A percentile compares a stretch with the other conserved stretches of the same genome.
phyloP scores from a whole-genome alignment of 1,140 invertebrate species.

The Lycorma delicatula region DNA sequence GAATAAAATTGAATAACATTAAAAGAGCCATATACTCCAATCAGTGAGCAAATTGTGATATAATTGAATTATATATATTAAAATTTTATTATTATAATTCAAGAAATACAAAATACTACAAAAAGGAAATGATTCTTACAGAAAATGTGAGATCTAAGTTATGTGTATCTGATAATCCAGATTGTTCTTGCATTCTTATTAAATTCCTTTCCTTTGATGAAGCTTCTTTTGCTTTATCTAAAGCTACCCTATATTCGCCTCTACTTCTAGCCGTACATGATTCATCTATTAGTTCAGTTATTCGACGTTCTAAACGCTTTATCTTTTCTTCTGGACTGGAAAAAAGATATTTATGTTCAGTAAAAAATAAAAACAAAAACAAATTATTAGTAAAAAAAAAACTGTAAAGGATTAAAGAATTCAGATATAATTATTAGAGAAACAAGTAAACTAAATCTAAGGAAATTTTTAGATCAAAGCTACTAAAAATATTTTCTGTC shows the following conservation, averaged over 20 bases:
- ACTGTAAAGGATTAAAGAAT: no score
- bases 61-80: no score
- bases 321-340: slow-evolving; percentile 77
- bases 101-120: not conserved
- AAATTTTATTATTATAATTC: no score
- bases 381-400: no score
- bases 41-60: no score
- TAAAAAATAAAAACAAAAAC: slow-evolving; percentile 15
- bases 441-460: no score
- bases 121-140: slow-evolving; percentile 44
- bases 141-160: slow-evolving; percentile 92
- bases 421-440: no score
- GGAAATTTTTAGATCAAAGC: no score
- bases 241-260: slow-evolving; percentile 54
- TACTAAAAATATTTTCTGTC: no score
- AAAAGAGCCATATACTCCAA: no score
- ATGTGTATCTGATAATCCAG: slow-evolving; percentile 73
- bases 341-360: slow-evolving; percentile 16
- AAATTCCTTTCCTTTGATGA: slow-evolving; percentile 82
- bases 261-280: slow-evolving; percentile 52
- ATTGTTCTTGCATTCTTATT: slow-evolving; percentile 84
- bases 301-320: slow-evolving; percentile 67
- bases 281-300: slow-evolving; percentile 76
- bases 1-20: no score
- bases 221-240: slow-evolving; percentile 94